Conservation (phyloP, 2,888 invertebrate species). For the Uloborus plumipes region DNA sequence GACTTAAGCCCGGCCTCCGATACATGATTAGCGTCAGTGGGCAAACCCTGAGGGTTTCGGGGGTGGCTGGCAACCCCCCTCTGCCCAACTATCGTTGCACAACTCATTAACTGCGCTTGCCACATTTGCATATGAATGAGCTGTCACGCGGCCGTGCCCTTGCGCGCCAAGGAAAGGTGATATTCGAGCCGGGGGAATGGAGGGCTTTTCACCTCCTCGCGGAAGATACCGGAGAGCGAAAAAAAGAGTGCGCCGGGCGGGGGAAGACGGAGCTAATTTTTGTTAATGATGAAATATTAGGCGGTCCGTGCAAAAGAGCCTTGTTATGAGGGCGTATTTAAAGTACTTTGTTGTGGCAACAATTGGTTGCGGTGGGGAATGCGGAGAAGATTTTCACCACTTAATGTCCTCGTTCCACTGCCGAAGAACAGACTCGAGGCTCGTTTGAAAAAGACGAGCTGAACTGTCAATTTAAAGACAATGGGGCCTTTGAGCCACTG, state of each 20-base stretch:
- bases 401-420: no score
- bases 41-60: slow-evolving; percentile 8
- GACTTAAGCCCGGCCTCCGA: slow-evolving; percentile 48
- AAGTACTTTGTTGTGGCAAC: slow-evolving; percentile 49
- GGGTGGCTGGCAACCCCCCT: slow-evolving; percentile 25
- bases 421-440: no score
- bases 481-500: no score
- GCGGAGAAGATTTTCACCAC: background rate
- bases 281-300: slow-evolving; percentile 62
- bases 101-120: slow-evolving; percentile 64
- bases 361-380: slow-evolving; percentile 40
- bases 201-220: slow-evolving; percentile 59
- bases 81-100: slow-evolving; percentile 60
- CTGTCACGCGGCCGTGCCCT: slow-evolving; percentile 47
- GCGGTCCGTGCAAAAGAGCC: slow-evolving; percentile 19
- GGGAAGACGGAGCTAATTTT: slow-evolving; percentile 45
- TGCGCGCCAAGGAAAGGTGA: slow-evolving; percentile 53
- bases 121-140: slow-evolving; percentile 64
- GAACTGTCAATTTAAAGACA: no score
- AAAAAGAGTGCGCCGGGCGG: slow-evolving; percentile 31
- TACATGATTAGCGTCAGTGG: slow-evolving; percentile 55
- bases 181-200: slow-evolving; percentile 25
- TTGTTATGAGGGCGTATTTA: slow-evolving; percentile 45
- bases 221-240: slow-evolving; percentile 32
- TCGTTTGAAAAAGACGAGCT: no score